A percentile compares a stretch with the other conserved stretches of the same genome.
Evolutionary conservation across 2,888 invertebrate genomes (phyloP).

Genomic region (Phortica magna): DNA sequence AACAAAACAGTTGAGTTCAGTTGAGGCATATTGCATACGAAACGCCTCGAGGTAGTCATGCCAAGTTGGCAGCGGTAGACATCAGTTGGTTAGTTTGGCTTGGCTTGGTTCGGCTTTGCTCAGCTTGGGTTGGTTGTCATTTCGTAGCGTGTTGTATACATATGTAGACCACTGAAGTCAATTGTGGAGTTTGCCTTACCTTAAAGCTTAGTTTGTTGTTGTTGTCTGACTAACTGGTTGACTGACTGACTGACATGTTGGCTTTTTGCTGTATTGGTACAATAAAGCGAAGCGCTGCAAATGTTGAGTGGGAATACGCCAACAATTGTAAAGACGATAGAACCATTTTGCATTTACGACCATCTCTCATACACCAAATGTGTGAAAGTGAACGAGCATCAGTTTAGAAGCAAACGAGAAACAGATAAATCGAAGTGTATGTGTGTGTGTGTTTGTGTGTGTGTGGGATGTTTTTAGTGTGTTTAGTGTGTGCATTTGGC

Average conservation of each 20-base stretch:
- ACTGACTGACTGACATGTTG: constrained; percentile 31
- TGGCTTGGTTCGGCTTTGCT: no score
- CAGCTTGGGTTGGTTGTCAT: not conserved
- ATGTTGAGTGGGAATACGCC: no score
- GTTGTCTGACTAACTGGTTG: constrained; percentile 1
- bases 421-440: not conserved
- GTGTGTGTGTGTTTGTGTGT: constrained; percentile 37
- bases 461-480: not conserved
- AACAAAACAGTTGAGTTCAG: not conserved
- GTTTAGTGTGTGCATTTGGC: no score
- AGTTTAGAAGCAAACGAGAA: no score
- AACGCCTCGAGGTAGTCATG: not conserved
- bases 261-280: no score
- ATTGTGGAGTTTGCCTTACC: constrained; percentile 22
- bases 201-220: constrained; percentile 25
- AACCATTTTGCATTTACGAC: no score
- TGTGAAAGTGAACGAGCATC: no score
- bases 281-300: no score
- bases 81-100: not conserved
- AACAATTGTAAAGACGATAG: no score
- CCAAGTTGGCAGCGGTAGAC: not conserved
- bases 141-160: constrained; percentile 36
- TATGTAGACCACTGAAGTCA: constrained; percentile 64
- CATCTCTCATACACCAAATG: no score
- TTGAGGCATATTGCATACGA: not conserved